Evolutionary conservation across 2,113 vertebrate species (phyloP).

Genomic region (Pedionomus torquatus): DNA sequence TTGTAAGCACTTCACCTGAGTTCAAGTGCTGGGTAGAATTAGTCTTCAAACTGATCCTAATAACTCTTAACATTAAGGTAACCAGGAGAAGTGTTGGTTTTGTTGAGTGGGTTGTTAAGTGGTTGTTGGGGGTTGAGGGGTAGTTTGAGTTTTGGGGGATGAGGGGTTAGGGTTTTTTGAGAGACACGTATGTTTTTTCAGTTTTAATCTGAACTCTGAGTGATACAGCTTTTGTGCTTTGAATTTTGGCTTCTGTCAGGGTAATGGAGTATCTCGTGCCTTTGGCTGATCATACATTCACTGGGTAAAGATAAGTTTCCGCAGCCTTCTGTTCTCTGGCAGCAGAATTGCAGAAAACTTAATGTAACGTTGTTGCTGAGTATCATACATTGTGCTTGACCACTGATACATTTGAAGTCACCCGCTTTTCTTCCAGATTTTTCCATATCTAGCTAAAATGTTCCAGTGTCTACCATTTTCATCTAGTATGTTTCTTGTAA

Average conservation of each 20-base stretch:
- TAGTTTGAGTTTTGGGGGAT: neutral
- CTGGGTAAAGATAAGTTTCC: neutral
- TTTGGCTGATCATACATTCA: neutral
- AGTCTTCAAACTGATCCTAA: neutral
- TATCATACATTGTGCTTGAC: neutral
- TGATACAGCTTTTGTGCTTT: neutral
- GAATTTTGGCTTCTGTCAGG: neutral
- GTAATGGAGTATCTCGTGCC: neutral
- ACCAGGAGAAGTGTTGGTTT: neutral
- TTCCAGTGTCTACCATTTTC: neutral
- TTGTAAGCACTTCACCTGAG: neutral
- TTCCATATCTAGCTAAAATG: neutral
- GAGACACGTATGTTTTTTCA: neutral
- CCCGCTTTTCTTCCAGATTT: neutral
- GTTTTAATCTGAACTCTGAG: neutral
- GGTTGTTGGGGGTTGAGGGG: neutral
- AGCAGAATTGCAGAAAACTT: neutral
- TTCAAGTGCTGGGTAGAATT: neutral
- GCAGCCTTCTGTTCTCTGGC: neutral
- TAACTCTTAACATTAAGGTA: neutral
- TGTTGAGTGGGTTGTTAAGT: neutral
- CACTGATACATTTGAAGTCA: neutral
- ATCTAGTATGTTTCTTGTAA: neutral
- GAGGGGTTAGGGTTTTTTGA: neutral
- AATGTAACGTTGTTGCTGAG: neutral